Conservation (phyloP, 2,797 vertebrate genomes). For the Tinamus major region DNA sequence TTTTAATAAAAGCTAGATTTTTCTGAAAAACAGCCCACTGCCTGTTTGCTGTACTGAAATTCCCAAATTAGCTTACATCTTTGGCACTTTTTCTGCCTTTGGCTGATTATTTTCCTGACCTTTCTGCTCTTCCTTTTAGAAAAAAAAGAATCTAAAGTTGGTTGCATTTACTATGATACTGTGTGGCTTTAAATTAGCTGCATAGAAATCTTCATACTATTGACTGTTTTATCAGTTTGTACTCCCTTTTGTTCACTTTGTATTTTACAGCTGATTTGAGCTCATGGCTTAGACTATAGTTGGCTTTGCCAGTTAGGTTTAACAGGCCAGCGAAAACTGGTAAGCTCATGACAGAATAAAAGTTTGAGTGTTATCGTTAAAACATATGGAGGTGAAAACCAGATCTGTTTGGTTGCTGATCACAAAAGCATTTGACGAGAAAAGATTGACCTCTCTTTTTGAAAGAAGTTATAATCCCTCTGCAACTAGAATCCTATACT, state of each 20-base stretch:
- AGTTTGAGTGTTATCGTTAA: background rate
- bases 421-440: background rate
- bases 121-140: background rate
- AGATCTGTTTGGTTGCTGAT: background rate
- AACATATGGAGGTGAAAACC: background rate
- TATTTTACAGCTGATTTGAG: background rate
- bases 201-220: no score
- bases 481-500: background rate
- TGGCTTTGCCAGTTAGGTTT: background rate
- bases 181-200: background rate
- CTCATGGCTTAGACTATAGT: fast-evolving
- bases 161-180: background rate
- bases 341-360: background rate
- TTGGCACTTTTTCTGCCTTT: no score
- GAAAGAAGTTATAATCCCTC: background rate
- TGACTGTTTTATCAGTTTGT: background rate
- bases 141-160: background rate
- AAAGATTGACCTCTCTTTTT: background rate
- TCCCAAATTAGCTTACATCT: background rate
- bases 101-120: background rate
- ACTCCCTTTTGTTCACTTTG: background rate
- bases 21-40: background rate
- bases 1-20: background rate
- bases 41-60: background rate
- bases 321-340: background rate